phyloP scores from a whole-genome alignment of 2,797 vertebrate species.

The Lacerta agilis region DNA sequence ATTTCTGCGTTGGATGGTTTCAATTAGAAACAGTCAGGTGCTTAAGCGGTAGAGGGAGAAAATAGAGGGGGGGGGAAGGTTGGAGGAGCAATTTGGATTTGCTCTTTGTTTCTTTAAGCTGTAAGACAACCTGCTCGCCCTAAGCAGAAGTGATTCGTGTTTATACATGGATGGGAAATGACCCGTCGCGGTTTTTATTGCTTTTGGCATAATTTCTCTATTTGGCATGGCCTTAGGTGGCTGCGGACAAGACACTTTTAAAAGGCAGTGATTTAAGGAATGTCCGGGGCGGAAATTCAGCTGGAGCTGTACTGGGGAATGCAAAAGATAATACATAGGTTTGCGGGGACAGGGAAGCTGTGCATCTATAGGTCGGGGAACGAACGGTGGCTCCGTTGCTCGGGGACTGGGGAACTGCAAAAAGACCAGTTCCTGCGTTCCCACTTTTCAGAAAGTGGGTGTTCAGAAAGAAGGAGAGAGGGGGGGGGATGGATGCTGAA shows the following conservation, averaged over 20 bases:
- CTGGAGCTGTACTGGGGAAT: neutral
- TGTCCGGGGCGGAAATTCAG: neutral
- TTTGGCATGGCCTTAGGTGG: neutral
- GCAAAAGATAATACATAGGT: neutral
- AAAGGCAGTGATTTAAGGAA: neutral
- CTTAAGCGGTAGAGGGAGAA: constrained; percentile 5
- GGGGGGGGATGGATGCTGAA: neutral
- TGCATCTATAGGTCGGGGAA: neutral
- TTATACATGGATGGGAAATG: constrained; percentile 18
- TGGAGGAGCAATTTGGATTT: neutral
- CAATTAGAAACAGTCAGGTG: constrained; percentile 45
- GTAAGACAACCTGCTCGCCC: constrained; percentile 24
- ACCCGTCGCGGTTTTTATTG: neutral
- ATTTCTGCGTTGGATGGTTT: constrained; percentile 56
- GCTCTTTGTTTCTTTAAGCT: constrained; percentile 28
- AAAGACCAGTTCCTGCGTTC: neutral
- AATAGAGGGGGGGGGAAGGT: neutral
- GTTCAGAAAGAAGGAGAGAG: neutral
- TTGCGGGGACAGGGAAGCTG: too few relatives aligned
- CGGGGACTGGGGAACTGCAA: neutral
- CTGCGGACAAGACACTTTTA: neutral
- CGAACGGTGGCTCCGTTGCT: neutral
- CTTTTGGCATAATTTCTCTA: neutral
- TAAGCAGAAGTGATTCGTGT: constrained; percentile 49
- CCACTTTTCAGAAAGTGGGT: neutral